Conservation (phyloP, 2,797 vertebrate species). For the Atherinosoma microstoma region DNA sequence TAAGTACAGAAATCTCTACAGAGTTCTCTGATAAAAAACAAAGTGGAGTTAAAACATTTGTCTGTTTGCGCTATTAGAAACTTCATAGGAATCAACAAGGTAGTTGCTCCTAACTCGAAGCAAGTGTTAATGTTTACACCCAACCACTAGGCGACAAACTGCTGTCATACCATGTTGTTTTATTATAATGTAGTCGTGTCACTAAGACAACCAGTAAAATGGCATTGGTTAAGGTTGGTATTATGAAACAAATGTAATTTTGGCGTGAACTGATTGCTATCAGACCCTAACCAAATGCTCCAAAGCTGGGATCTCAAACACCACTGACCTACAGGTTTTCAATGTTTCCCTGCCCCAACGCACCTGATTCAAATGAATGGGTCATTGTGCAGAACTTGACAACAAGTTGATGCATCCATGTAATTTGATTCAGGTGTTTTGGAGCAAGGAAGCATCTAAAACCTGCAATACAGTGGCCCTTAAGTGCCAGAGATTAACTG, state of each 20-base stretch:
- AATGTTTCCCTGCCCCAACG: not conserved
- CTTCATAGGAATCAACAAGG: not conserved
- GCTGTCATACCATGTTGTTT: not conserved
- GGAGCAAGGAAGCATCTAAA: not conserved
- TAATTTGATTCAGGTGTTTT: not conserved
- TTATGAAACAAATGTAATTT: not conserved
- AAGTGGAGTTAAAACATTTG: not conserved
- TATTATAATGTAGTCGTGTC: not conserved
- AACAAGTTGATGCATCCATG: no score
- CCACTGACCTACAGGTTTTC: not conserved
- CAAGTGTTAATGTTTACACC: not conserved
- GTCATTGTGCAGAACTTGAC: not conserved
- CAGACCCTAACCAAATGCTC: not conserved
- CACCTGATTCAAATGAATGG: not conserved
- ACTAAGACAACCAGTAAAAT: not conserved
- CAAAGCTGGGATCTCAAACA: not conserved
- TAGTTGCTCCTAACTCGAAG: not conserved
- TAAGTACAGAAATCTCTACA: not conserved
- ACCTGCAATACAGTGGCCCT: not conserved
- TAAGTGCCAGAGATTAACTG: not conserved
- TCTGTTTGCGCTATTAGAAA: not conserved
- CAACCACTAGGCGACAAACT: not conserved
- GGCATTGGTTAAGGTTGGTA: not conserved
- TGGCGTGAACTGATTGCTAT: not conserved
- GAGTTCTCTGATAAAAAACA: not conserved